Base-by-base conservation (phyloP, 2,888 invertebrate genomes). In the Siphonodentalium dalli region DNA sequence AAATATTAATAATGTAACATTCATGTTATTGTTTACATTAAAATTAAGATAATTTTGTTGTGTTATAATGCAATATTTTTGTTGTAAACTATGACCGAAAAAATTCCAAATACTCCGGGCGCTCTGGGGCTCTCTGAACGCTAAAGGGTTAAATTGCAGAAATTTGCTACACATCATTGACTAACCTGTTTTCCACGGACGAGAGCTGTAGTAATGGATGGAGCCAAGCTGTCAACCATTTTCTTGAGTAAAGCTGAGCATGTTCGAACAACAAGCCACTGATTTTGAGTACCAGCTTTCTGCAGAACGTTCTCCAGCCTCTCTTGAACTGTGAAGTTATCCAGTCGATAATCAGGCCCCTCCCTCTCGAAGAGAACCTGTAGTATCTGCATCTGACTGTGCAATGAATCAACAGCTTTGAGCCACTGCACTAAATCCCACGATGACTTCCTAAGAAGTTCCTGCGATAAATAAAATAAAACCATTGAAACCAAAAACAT, bases 191-290 rank as follows among this genome's bases (percentile, higher is more conserved):
- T 99, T 59, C 98, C 98, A 82, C 95, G 92, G 35, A 99, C 99
- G 41, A 99, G 86, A 64, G 99, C 92, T 33, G 94, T 93, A 35
- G 99, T 99, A 72, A 99, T 95, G 77, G 95, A 96, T 5, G 99
- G 99, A 82, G 96, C 96, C 74, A 99, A 92, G 62, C 95, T 95
- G 84, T 99, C 98, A 9, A 98, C 97, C 50, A 93, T 90, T 82
- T 98, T 97, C 81, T 89, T 88, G 55, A 99, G 86, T 50, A 97
- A 85, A 69, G 94, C 94, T 63, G 95, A 94, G 75, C 96, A 95
- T 82, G 94, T 93, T 47, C 99, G 88, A 39, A 99, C 95, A 28
- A 92, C 93, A 63, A 90, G 89, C 82, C 82, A 75, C 51, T 69
- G 61, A 48, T 72, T 71, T 55, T 72, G 68, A 7, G 68, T 58